phyloP scores from a whole-genome alignment of 2,888 invertebrate species.

The Coleophora flavipennella region DNA sequence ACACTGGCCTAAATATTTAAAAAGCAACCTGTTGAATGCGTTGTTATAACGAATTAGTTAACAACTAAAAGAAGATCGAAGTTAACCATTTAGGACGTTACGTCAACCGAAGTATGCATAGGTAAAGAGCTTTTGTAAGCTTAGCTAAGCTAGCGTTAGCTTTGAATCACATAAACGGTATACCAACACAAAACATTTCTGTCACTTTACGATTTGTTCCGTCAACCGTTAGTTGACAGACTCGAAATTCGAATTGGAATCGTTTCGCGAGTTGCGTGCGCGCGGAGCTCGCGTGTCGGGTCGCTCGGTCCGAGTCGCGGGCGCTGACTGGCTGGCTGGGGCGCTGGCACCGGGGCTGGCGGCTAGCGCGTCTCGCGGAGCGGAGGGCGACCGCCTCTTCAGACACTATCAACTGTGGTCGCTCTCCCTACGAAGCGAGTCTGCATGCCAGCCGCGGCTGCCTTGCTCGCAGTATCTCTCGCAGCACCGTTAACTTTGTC shows the following conservation, averaged over 20 bases:
- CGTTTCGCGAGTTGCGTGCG: conserved; percentile 32
- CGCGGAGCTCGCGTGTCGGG: conserved; percentile 51
- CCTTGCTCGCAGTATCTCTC: conserved; percentile 27
- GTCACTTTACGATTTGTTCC: conserved; percentile 32
- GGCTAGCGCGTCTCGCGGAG: conserved; percentile 9
- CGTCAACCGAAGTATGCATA: conserved; percentile 31
- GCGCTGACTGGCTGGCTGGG: conserved; percentile 39
- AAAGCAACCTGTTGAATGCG: too few relatives aligned
- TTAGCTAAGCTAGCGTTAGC: too few relatives aligned
- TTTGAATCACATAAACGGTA: conserved; percentile 10
- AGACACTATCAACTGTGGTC: conserved; percentile 9
- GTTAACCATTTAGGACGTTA: conserved; percentile 16
- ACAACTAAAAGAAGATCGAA: too few relatives aligned
- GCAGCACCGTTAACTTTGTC: conserved; percentile 28
- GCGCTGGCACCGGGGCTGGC: conserved; percentile 15
- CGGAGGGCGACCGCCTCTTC: conserved; percentile 28
- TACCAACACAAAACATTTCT: conserved; percentile 37
- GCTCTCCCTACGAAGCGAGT: conserved; percentile 39
- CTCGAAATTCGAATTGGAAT: conserved; percentile 35
- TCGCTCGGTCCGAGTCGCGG: conserved; percentile 33
- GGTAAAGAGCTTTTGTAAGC: too few relatives aligned
- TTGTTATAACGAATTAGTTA: too few relatives aligned
- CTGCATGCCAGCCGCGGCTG: conserved; percentile 27
- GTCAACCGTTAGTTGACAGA: conserved; percentile 32
- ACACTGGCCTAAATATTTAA: too few relatives aligned